A percentile compares a stretch with the other conserved stretches of the same genome.
These are phyloP conservation scores for Agrochola lota DNA, from an alignment of 2,888 invertebrate genomes.

Conservation along the genomic window DNA sequence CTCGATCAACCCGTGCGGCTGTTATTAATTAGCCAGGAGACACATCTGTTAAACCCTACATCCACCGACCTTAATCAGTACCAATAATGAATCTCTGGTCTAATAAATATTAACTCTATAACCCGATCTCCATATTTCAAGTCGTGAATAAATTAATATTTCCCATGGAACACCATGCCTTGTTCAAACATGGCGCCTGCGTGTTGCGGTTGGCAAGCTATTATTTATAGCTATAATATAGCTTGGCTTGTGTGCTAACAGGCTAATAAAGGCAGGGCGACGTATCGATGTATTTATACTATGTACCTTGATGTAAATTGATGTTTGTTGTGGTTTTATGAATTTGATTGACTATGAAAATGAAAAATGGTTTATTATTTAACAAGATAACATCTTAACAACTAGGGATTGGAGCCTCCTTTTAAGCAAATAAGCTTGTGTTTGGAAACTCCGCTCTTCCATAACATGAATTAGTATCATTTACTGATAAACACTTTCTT, in stretches of 20 bases:
- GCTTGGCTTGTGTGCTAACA: slow-evolving; percentile 28
- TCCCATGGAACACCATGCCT: slow-evolving; percentile 1
- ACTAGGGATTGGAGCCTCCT: too few relatives aligned
- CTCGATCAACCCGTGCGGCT: too few relatives aligned
- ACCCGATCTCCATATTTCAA: slow-evolving; percentile 11
- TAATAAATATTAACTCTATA: slow-evolving; percentile 10
- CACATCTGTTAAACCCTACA: not conserved
- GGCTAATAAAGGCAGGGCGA: slow-evolving; percentile 16
- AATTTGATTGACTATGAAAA: not conserved
- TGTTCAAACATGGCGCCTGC: slow-evolving; percentile 39
- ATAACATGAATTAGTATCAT: too few relatives aligned
- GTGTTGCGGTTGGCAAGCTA: slow-evolving; percentile 30
- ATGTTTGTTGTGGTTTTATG: not conserved
- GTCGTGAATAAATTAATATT: slow-evolving; percentile 48
- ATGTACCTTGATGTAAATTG: not conserved
- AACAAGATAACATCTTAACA: too few relatives aligned
- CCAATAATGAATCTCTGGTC: not conserved
- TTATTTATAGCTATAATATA: slow-evolving; percentile 38
- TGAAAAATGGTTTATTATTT: too few relatives aligned
- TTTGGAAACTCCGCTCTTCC: too few relatives aligned
- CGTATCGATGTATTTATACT: not conserved
- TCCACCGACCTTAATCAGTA: not conserved
- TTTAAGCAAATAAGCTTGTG: too few relatives aligned
- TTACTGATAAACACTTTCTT: too few relatives aligned
- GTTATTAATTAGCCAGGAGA: not conserved